Conservation (phyloP, 2,888 invertebrate species). For the Muschampia plurimacula region DNA sequence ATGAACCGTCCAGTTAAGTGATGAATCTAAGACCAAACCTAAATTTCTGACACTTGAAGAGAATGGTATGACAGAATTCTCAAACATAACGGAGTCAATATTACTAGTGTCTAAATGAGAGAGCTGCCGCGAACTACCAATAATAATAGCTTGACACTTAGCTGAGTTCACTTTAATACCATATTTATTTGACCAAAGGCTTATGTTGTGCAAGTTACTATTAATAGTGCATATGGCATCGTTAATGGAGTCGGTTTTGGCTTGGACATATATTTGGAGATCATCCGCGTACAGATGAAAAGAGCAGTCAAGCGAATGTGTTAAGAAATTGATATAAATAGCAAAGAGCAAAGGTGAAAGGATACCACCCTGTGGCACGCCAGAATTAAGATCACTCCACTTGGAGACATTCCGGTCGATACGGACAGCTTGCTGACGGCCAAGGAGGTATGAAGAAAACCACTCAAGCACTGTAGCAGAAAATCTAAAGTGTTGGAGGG, state of each 20-base stretch:
- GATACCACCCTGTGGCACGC: not conserved
- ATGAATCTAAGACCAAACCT: no score
- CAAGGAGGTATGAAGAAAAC: slow-evolving; percentile 12
- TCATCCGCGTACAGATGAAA: slow-evolving; percentile 15
- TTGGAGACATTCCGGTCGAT: not conserved
- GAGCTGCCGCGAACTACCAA: not conserved
- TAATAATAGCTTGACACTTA: not conserved
- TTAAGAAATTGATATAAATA: slow-evolving; percentile 4
- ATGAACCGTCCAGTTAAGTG: not conserved
- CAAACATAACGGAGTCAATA: not conserved
- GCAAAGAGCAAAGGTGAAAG: slow-evolving; percentile 1
- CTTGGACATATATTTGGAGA: not conserved
- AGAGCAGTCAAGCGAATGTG: not conserved
- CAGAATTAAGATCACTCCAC: not conserved
- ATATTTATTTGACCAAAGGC: not conserved
- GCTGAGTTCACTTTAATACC: not conserved
- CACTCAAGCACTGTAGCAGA: not conserved
- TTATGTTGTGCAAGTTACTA: not conserved
- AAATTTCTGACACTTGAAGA: no score
- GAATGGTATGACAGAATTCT: no score
- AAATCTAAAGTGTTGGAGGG: not conserved
- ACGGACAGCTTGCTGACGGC: not conserved
- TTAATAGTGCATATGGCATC: not conserved
- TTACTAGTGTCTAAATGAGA: not conserved
- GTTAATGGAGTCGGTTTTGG: not conserved